Evolutionary conservation across 37 sponge, comb jelly and placozoan genomes (phyloP), one percentile per base, ranked within the genome.

Genomic region (Beroe ovata): DNA sequence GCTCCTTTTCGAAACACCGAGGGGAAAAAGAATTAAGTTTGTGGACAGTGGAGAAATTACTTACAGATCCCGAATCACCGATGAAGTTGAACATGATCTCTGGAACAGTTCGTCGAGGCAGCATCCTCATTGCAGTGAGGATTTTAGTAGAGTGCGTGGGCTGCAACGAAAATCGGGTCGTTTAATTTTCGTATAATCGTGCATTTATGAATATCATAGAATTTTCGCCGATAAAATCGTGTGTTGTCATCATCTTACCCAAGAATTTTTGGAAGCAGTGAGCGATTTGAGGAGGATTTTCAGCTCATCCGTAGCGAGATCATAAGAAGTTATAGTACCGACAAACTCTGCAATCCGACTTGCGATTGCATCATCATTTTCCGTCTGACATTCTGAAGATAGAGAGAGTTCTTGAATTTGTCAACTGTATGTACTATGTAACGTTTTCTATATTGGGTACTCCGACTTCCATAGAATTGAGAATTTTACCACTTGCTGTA

Each of bases 271-370:
- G 25, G 47, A 11, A 2, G 84, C 23, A 23, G 84, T 77, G 6
- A 77, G 47, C 23, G 84, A 21, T 8, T 77, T 35, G 1, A 77
- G 84, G 38, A 77, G 54, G 6, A 77, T 6, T 36, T 36, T 38
- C 8, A 77, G 54, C 21, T 77, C 84, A 21, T 77, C 84, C 1
- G 33, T 35, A 77, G 84, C 25, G 14, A 77, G 47, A 40, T 77
- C 84, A 54, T 77, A 77, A 18, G 84, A 77, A 20, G 84, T 42
- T 8, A 77, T 77, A 19, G 84, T 77, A 22, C 84, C 84, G 1
- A 77, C 28, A 77, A 77, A 77, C 28, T 77, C 84, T 42, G 84
- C 84, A 22, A 77, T 77, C 11, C 84, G 21, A 16, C 54, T 42
- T 0, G 54, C 84, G n/a, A 77, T 16, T 3, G 54, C 84, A 40